These are phyloP conservation scores for Capromys pilorides DNA, from an alignment of 2,797 vertebrate species.

Conservation along the genomic window DNA sequence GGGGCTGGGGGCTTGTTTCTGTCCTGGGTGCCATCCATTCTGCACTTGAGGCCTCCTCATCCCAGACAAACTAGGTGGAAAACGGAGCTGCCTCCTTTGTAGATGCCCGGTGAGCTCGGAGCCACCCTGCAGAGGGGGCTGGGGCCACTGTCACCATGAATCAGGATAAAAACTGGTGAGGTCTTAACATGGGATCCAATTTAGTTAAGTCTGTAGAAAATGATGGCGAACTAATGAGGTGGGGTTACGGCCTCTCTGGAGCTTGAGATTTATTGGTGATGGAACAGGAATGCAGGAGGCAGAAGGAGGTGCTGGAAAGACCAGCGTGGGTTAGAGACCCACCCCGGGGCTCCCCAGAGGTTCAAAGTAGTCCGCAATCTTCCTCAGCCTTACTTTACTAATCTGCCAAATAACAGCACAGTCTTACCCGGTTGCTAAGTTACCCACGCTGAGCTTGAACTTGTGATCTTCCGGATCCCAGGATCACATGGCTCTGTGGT, in stretches of 20 bases:
- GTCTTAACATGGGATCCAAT: background rate
- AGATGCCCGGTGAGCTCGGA: rapidly evolving
- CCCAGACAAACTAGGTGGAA: background rate
- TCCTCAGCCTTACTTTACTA: background rate
- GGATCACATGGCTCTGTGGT: background rate
- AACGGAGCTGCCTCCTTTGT: rapidly evolving
- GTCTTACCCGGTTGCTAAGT: background rate
- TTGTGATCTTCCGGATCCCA: background rate
- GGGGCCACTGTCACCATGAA: background rate
- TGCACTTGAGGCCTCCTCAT: background rate
- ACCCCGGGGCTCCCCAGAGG: background rate
- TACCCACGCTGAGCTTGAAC: background rate
- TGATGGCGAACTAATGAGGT: background rate
- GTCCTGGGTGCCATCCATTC: background rate
- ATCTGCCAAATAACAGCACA: background rate
- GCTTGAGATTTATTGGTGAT: background rate
- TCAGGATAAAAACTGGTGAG: background rate
- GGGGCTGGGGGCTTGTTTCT: background rate
- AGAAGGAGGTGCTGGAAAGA: background rate
- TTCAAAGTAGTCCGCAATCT: background rate
- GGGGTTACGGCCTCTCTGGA: background rate
- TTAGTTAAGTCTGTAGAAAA: background rate
- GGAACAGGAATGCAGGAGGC: rapidly evolving
- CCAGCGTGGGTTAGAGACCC: background rate
- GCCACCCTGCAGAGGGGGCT: background rate